Evolutionary conservation across 1,140 invertebrate genomes (phyloP).

Genomic region (Prorops nasuta): DNA sequence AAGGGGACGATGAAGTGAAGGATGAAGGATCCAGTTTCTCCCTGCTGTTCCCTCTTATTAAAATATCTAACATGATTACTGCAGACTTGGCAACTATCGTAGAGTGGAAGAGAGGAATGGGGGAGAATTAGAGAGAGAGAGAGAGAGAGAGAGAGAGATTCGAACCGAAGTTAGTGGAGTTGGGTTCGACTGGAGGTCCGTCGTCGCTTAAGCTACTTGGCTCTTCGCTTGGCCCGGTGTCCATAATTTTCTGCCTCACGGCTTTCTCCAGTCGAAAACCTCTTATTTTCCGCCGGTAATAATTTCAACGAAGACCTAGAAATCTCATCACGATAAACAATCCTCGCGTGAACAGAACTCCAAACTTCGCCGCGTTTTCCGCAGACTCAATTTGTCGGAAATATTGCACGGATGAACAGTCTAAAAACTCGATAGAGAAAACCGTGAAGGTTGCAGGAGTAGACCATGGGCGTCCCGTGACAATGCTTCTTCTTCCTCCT

Average conservation of each 20-base stretch:
- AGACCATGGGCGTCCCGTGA: too few species aligned
- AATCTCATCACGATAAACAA: background rate
- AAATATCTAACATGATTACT: slow-evolving; percentile 55
- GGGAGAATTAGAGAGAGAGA: background rate
- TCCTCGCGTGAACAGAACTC: background rate
- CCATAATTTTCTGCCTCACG: background rate
- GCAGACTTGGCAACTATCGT: slow-evolving; percentile 50
- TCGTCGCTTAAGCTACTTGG: too few species aligned
- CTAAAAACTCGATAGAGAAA: too few species aligned
- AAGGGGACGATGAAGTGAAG: slow-evolving; percentile 5
- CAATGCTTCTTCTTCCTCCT: too few species aligned
- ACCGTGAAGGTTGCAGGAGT: too few species aligned
- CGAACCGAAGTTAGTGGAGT: too few species aligned
- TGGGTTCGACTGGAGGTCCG: slow-evolving; percentile 10
- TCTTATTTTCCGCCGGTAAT: background rate
- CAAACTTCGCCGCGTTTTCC: too few species aligned
- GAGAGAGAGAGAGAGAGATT: too few species aligned
- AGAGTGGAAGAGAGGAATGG: slow-evolving; percentile 39
- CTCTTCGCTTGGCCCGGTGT: background rate
- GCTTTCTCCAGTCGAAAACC: background rate
- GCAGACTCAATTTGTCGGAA: too few species aligned
- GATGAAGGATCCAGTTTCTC: slow-evolving; percentile 34
- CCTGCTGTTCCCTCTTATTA: slow-evolving; percentile 47
- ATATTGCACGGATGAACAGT: too few species aligned
- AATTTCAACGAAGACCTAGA: background rate